Conservation (phyloP, 2,797 vertebrate genomes). For the Labroides dimidiatus region DNA sequence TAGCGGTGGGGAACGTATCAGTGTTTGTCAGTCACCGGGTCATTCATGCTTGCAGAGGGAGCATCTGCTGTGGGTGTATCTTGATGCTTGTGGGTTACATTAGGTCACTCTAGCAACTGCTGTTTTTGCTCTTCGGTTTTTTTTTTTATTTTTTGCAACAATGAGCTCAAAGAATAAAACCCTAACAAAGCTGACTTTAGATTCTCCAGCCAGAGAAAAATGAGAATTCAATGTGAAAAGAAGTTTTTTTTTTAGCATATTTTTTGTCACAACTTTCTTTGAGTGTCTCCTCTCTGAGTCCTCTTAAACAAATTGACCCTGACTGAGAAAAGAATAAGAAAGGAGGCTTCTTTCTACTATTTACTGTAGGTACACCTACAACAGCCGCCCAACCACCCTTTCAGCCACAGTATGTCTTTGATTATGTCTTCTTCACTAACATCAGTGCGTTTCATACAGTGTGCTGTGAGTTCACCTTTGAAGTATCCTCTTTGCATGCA, state of each 20-base stretch:
- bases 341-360: conserved; percentile 65
- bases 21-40: conserved; percentile 55
- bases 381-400: conserved; percentile 76
- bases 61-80: conserved; percentile 77
- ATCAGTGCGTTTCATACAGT: conserved; percentile 52
- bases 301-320: conserved; percentile 37
- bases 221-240: neutral
- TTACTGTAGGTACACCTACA: conserved; percentile 78
- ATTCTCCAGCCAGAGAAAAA: neutral
- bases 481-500: conserved; percentile 48
- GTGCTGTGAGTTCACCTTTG: conserved; percentile 45
- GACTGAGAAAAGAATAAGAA: conserved; percentile 51
- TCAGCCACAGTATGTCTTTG: conserved; percentile 79
- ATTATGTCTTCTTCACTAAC: conserved; percentile 69
- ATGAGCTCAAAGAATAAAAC: conserved; percentile 4
- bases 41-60: conserved; percentile 70
- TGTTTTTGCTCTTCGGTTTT: conserved; percentile 9
- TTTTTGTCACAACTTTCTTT: neutral
- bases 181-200: neutral
- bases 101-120: conserved; percentile 4
- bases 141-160: conserved; percentile 2
- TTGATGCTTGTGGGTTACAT: conserved; percentile 25
- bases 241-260: neutral
- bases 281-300: conserved; percentile 10
- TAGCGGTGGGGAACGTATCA: conserved; percentile 10